phyloP scores from a whole-genome alignment of 2,888 invertebrate species.

The Lottia gigantea region DNA sequence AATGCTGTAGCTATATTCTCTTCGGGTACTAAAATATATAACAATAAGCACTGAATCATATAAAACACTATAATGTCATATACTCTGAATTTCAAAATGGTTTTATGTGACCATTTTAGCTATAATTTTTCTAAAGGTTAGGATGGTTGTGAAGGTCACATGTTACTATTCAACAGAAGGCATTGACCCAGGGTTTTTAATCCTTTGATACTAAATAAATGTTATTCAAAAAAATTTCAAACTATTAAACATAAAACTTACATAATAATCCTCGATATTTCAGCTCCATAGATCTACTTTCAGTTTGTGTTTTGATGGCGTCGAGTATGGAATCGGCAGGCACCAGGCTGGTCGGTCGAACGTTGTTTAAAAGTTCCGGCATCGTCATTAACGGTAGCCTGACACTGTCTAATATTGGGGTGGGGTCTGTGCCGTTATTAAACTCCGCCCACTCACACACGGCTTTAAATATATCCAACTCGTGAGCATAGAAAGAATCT shows the following conservation, averaged over 20 bases:
- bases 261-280: constrained; percentile 80
- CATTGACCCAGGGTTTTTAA: too few relatives aligned
- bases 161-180: too few relatives aligned
- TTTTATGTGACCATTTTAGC: too few relatives aligned
- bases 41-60: too few relatives aligned
- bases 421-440: constrained; percentile 75
- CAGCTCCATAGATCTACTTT: constrained; percentile 81
- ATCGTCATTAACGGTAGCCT: constrained; percentile 89
- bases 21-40: constrained; percentile 77
- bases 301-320: constrained; percentile 89
- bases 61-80: too few relatives aligned
- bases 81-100: too few relatives aligned
- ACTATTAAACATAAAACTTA: constrained; percentile 38
- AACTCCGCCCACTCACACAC: constrained; percentile 87
- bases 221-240: too few relatives aligned
- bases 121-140: too few relatives aligned
- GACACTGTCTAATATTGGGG: constrained; percentile 66
- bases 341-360: constrained; percentile 87
- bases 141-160: too few relatives aligned
- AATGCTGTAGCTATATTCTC: constrained; percentile 89
- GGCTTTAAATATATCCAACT: constrained; percentile 93
- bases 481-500: constrained; percentile 96
- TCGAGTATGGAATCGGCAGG: constrained; percentile 91
- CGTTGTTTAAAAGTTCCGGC: constrained; percentile 87
- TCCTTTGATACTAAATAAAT: too few relatives aligned